Percentiles rank a stretch among this genome's conserved stretches.
Conservation (phyloP, 53 echinoderm and acorn worm species). For the Crossaster papposus region DNA sequence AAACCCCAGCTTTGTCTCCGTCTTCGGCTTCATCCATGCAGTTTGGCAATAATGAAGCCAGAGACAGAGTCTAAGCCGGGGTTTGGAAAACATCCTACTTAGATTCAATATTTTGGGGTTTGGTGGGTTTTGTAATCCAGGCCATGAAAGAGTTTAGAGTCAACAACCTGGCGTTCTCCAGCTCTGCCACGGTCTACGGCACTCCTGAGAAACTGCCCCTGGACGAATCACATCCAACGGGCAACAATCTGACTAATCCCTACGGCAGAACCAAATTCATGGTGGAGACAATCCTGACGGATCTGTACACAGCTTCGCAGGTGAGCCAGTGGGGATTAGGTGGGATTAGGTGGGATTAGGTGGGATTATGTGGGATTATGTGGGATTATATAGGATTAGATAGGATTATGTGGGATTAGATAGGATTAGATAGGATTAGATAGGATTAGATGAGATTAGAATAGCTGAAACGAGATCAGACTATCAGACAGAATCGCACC, state of each 20-base stretch:
- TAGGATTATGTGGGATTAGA: background rate
- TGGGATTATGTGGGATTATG: background rate
- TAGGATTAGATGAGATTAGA: background rate
- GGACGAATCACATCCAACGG: conserved; percentile 78
- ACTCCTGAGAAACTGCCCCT: conserved; percentile 79
- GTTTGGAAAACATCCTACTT: no score
- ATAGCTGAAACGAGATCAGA: no score
- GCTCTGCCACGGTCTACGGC: conserved; percentile 96
- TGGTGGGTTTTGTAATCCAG: conserved; percentile 34
- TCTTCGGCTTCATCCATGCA: no score
- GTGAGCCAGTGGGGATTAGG: conserved; percentile 38
- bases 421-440: background rate
- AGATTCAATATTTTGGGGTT: background rate
- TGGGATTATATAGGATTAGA: background rate
- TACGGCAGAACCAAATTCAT: conserved; percentile 89
- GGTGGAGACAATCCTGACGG: conserved; percentile 80
- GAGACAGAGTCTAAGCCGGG: no score
- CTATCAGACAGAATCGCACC: no score
- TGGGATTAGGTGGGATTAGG: background rate
- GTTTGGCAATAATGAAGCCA: no score
- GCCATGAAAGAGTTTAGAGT: conserved; percentile 82
- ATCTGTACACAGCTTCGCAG: conserved; percentile 63
- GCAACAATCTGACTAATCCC: conserved; percentile 77
- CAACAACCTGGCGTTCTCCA: conserved; percentile 83
- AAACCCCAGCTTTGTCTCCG: no score